Conservation (phyloP, 2,797 vertebrate genomes). For the Chaetophractus vellerosus region DNA sequence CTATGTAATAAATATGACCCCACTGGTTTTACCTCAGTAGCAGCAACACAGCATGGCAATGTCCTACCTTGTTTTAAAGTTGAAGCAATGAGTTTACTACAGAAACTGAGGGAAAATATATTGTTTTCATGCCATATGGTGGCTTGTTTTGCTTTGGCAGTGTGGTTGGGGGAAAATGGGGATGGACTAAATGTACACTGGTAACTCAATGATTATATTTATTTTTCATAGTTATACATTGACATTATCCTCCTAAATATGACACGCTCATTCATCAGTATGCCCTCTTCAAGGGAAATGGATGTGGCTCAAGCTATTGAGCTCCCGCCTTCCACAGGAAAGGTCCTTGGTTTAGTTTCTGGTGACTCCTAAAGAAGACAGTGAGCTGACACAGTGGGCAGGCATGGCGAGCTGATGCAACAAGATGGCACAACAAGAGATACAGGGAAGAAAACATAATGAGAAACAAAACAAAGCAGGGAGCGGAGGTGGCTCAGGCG, state of each 20-base stretch:
- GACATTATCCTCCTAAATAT: neutral
- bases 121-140: neutral
- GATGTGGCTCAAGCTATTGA: too few relatives aligned
- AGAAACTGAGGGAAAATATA: neutral
- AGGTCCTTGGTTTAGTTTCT: too few relatives aligned
- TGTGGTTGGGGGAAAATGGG: neutral
- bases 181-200: neutral
- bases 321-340: too few relatives aligned
- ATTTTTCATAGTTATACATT: neutral
- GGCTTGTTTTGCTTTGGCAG: neutral
- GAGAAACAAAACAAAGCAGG: too few relatives aligned
- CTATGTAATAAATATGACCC: conserved; percentile 3
- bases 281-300: neutral
- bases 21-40: conserved; percentile 25
- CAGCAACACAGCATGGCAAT: neutral
- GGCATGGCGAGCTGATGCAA: too few relatives aligned
- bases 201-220: neutral
- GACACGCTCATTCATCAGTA: neutral
- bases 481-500: too few relatives aligned
- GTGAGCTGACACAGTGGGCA: too few relatives aligned
- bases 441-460: too few relatives aligned
- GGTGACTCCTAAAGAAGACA: too few relatives aligned
- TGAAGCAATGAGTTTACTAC: neutral
- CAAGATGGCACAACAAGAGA: too few relatives aligned
- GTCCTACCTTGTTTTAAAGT: neutral